phyloP scores from a whole-genome alignment of 2,888 invertebrate genomes.

The Oasisia sp. region DNA sequence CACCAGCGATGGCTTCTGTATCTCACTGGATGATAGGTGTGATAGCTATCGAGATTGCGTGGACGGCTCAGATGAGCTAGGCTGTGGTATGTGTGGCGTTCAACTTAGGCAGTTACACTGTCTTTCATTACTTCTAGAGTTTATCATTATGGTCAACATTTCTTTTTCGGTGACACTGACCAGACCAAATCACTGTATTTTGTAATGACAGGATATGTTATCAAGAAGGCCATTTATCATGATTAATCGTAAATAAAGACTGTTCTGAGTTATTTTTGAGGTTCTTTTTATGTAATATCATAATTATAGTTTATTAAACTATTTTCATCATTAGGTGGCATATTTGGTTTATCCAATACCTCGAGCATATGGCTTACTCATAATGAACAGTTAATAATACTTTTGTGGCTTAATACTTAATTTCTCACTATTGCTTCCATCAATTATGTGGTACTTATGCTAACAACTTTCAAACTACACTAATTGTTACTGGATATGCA shows the following conservation, averaged over 20 bases:
- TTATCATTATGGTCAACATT: background rate
- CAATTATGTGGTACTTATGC: constrained; percentile 5
- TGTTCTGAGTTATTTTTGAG: constrained; percentile 8
- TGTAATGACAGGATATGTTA: constrained; percentile 8
- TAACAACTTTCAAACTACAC: constrained; percentile 10
- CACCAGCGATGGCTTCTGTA: constrained; percentile 60
- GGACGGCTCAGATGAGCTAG: constrained; percentile 91
- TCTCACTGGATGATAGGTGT: constrained; percentile 82
- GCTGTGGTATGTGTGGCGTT: constrained; percentile 69
- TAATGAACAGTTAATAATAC: constrained; percentile 7
- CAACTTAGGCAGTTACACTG: background rate
- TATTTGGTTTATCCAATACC: constrained; percentile 19
- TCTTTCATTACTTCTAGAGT: constrained; percentile 8
- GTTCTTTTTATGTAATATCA: background rate
- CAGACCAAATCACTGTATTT: background rate
- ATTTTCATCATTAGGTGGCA: constrained; percentile 13
- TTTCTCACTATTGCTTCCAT: background rate
- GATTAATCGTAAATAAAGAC: constrained; percentile 19
- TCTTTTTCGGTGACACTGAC: background rate
- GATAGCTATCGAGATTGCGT: constrained; percentile 97
- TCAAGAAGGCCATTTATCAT: background rate
- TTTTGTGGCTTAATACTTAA: background rate
- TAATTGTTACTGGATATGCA: constrained; percentile 21
- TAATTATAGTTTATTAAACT: background rate
- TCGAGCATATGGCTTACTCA: background rate